Evolutionary conservation across 1,140 invertebrate genomes (phyloP), one percentile per base, ranked within the genome.

Genomic region (Delia radicum): DNA sequence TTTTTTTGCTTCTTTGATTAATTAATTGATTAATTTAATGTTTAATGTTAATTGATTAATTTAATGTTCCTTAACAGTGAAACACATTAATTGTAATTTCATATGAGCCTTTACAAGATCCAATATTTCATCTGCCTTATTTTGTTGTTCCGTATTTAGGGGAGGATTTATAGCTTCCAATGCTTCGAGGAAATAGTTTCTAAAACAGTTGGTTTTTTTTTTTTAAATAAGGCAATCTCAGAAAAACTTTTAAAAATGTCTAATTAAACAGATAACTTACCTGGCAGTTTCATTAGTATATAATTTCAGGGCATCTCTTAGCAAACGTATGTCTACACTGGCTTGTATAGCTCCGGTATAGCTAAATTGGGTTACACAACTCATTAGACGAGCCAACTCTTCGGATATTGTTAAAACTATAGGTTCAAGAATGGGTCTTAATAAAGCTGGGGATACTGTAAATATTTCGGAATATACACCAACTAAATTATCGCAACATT

Each of bases 381-480:
- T 92, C 89, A 96, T 94, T 2, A 98, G 88, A 24, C 96, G 89
- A 18, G 93, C 92, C 69, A 98, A 87, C 88, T 98, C 97, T 88
- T 98, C 96, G 74, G 94, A 93, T 76, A 98, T 93, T 2, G 93
- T 95, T 87, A 97, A 93, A 18, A 96, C 92, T 75, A 98, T 94
- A 81, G 95, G 93, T 21, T 91, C 92, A 79, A 98, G 88, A 28
- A 98, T 93, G 29, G 90, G 89, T 7, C 90, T 87, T 28, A 96
- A 88, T 79, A 96, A 88, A 33, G 90, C 89, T 27, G 95, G 94
- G 29, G 94, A 95, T 10, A 97, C 92, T 61, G 79, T 79, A 77
- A 79, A 86, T 82, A 97, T 95, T 90, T 98, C 96, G 12, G 95
- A 94, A 87, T 97, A 95, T 7, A 99, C 95, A 75, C 93, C 93